Percentiles rank a stretch among this genome's conserved stretches.
Conservation (phyloP, 2,888 invertebrate genomes). For the Athrips mouffetella region DNA sequence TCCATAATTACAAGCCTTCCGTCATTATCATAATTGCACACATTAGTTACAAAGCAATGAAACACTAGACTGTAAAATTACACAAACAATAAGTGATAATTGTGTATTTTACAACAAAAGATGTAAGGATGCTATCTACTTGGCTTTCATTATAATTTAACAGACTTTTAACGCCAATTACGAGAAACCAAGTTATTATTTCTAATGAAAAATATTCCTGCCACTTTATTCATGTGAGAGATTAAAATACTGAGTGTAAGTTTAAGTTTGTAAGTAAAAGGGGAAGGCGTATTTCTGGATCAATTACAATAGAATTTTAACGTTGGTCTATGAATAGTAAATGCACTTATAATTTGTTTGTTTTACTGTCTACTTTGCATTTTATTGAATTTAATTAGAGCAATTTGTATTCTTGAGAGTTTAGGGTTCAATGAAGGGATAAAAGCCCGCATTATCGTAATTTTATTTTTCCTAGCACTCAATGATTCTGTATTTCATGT, state of each 20-base stretch:
- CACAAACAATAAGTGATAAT: constrained; percentile 61
- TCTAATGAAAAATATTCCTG: background rate
- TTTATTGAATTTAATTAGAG: constrained; percentile 67
- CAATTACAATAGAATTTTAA: constrained; percentile 69
- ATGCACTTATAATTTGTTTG: constrained; percentile 75
- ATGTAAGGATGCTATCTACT: constrained; percentile 63
- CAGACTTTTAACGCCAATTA: constrained; percentile 73
- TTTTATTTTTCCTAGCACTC: too few relatives aligned
- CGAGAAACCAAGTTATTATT: constrained; percentile 33
- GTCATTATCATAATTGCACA: constrained; percentile 50
- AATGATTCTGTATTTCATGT: too few relatives aligned
- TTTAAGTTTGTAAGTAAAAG: constrained; percentile 34
- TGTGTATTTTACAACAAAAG: constrained; percentile 51
- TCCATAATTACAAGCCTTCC: constrained; percentile 45
- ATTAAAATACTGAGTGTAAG: too few relatives aligned
- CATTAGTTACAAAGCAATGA: constrained; percentile 38
- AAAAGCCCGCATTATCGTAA: too few relatives aligned
- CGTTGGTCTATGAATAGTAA: constrained; percentile 57
- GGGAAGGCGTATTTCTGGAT: constrained; percentile 64
- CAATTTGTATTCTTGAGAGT: constrained; percentile 44
- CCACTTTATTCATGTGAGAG: background rate
- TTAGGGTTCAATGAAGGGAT: constrained; percentile 30
- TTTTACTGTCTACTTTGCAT: constrained; percentile 67
- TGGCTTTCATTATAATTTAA: constrained; percentile 69
- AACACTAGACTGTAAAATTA: constrained; percentile 52